phyloP scores from a whole-genome alignment of 2,888 invertebrate species.

The Ormyrus thymus region DNA sequence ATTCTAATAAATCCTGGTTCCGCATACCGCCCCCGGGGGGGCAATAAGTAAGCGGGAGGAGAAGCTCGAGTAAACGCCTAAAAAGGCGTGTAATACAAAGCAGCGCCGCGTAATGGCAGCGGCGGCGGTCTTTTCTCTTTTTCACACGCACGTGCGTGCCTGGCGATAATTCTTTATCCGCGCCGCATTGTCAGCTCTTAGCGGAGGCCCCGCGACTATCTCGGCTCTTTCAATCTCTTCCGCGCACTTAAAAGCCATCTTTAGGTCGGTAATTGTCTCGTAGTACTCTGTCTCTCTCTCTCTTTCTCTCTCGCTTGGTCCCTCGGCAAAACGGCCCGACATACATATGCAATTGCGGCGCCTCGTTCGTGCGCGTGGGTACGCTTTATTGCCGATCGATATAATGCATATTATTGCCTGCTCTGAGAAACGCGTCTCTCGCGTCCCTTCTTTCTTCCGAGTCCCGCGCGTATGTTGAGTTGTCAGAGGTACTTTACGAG shows the following conservation, averaged over 20 bases:
- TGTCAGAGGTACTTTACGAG: conserved; percentile 52
- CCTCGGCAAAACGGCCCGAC: too few relatives aligned
- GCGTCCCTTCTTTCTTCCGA: conserved; percentile 3
- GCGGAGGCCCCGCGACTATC: background rate
- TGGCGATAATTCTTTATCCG: conserved; percentile 13
- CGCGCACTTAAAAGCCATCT: conserved; percentile 1
- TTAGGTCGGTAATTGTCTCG: conserved; percentile 40
- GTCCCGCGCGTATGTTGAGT: conserved; percentile 34
- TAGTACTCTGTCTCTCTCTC: background rate
- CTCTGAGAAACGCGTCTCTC: background rate
- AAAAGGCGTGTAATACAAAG: too few relatives aligned
- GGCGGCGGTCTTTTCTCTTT: too few relatives aligned
- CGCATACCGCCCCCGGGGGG: too few relatives aligned
- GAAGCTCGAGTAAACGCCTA: too few relatives aligned
- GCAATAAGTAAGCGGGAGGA: too few relatives aligned
- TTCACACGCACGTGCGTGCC: too few relatives aligned
- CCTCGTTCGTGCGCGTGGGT: conserved; percentile 39
- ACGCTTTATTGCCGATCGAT: conserved; percentile 58
- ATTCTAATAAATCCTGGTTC: too few relatives aligned
- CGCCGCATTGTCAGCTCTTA: too few relatives aligned
- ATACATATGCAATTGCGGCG: too few relatives aligned
- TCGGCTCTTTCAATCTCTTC: background rate
- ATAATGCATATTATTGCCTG: conserved; percentile 52
- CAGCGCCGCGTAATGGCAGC: too few relatives aligned
- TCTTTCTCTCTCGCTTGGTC: background rate